These are phyloP conservation scores for Lagorchestes hirsutus DNA, from an alignment of 2,797 vertebrate genomes.

Conservation along the genomic window DNA sequence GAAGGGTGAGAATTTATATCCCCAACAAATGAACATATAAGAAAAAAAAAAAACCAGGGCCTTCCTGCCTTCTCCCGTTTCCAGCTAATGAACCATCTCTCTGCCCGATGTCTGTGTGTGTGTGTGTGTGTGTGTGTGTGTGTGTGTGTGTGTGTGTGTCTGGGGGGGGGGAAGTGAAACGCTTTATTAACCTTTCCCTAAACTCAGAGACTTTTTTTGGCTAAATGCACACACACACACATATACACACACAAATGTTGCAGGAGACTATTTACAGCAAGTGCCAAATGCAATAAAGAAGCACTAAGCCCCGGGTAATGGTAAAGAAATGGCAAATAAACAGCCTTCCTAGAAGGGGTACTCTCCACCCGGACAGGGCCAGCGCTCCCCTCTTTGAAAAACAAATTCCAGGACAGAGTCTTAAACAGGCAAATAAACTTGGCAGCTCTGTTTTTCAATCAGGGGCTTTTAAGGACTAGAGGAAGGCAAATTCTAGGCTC, in stretches of 20 bases:
- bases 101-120: constrained; percentile 21
- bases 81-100: constrained; percentile 60
- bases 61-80: constrained; percentile 48
- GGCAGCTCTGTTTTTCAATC: constrained; percentile 63
- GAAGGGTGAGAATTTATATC: constrained; percentile 6
- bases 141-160: no score
- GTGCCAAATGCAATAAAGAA: constrained; percentile 75
- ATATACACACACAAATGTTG: constrained; percentile 54
- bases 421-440: constrained; percentile 78
- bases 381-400: constrained; percentile 71
- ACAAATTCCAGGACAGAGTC: constrained; percentile 69
- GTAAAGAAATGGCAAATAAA: constrained; percentile 76
- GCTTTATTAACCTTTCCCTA: constrained; percentile 66
- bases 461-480: constrained; percentile 64
- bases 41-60: background rate
- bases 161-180: constrained; percentile 23
- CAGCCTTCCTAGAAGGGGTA: constrained; percentile 65
- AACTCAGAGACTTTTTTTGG: constrained; percentile 41
- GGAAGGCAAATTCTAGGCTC: constrained; percentile 58
- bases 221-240: background rate
- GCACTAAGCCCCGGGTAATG: constrained; percentile 64
- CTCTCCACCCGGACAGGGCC: constrained; percentile 53
- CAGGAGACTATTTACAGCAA: constrained; percentile 24
- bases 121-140: no score
- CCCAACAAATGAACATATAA: constrained; percentile 37